Conservation (phyloP, 2,888 invertebrate genomes). For the Neoitamus cyanurus region DNA sequence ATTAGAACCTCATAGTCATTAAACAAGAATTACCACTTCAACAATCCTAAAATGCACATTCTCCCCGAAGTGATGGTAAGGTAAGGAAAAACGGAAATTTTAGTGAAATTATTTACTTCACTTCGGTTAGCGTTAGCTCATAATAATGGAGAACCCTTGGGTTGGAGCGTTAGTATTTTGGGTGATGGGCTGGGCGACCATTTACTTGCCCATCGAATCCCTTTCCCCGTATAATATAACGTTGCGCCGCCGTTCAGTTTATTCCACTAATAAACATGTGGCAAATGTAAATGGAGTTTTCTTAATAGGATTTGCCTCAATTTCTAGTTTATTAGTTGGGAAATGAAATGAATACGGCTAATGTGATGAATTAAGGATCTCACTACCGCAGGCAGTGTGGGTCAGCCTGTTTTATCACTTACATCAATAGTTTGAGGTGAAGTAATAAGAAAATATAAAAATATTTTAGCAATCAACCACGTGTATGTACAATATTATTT, state of each 20-base stretch:
- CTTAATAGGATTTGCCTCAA: neutral
- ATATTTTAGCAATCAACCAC: too few relatives aligned
- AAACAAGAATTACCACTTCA: neutral
- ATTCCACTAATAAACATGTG: neutral
- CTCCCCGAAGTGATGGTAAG: neutral
- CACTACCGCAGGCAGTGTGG: neutral
- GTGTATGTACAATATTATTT: too few relatives aligned
- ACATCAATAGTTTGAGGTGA: too few relatives aligned
- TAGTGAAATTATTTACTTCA: neutral
- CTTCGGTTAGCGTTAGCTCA: neutral
- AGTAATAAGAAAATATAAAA: too few relatives aligned
- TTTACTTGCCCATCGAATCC: neutral
- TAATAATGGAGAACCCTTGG: neutral
- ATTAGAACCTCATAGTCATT: too few relatives aligned
- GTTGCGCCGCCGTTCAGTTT: neutral
- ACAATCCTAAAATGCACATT: neutral
- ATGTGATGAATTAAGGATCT: neutral
- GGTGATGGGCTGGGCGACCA: neutral
- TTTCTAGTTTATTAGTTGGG: neutral
- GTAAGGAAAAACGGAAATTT: neutral
- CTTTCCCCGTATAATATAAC: neutral
- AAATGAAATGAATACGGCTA: neutral
- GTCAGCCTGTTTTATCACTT: too few relatives aligned
- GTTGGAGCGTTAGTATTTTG: neutral
- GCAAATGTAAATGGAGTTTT: neutral